Conservation (phyloP, 35 echinoderm and acorn worm species). For the Stichopus chloronotus region DNA sequence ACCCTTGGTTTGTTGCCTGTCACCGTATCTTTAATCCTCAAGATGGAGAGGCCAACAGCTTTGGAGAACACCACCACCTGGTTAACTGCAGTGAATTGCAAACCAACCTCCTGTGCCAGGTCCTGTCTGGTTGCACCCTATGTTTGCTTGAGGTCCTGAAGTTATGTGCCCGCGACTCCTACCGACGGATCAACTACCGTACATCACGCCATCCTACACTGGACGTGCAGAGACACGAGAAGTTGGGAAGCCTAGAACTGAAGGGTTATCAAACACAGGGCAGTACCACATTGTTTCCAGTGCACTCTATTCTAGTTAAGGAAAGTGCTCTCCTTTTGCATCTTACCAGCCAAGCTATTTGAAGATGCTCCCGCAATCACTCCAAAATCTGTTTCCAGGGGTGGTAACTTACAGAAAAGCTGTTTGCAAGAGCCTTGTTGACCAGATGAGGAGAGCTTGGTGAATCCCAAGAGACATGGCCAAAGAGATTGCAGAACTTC, state of each 20-base stretch:
- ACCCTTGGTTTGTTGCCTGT: slow-evolving; percentile 19
- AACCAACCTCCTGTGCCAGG: neutral
- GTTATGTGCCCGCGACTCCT: neutral
- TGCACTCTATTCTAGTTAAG: neutral
- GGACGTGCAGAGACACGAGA: neutral
- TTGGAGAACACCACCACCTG: slow-evolving; percentile 26
- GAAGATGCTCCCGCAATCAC: slow-evolving; percentile 2
- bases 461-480: neutral
- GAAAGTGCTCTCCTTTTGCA: slow-evolving; percentile 30
- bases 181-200: neutral
- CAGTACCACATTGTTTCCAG: slow-evolving; percentile 34
- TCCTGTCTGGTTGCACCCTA: slow-evolving; percentile 14
- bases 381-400: slow-evolving; percentile 31
- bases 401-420: slow-evolving; percentile 48
- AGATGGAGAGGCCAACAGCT: slow-evolving; percentile 27
- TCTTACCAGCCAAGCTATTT: slow-evolving; percentile 16
- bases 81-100: neutral
- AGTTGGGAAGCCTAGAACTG: neutral
- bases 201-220: slow-evolving; percentile 2
- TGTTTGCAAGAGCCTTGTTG: slow-evolving; percentile 23
- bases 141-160: too few relatives aligned
- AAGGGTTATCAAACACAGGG: slow-evolving; percentile 14
- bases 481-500: slow-evolving; percentile 29
- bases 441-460: neutral
- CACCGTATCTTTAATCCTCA: slow-evolving; percentile 1